Conservation (phyloP, 2,113 vertebrate genomes). For the Entelurus aequoreus region DNA sequence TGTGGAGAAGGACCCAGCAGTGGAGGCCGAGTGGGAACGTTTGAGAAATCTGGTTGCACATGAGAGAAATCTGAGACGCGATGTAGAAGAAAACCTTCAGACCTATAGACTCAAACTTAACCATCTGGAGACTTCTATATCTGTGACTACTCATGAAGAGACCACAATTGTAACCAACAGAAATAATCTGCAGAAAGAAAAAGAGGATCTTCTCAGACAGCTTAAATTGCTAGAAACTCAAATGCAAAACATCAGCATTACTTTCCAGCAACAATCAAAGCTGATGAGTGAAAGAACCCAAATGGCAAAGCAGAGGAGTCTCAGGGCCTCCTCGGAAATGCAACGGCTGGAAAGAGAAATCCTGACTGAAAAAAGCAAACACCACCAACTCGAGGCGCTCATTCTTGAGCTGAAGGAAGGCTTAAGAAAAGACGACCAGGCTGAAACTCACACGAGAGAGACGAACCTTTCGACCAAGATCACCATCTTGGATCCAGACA, state of each 20-base stretch:
- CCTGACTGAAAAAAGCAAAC: conserved; percentile 82
- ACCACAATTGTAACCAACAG: conserved; percentile 61
- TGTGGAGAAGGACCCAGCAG: conserved; percentile 84
- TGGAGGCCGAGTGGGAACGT: conserved; percentile 80
- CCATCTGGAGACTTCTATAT: conserved; percentile 71
- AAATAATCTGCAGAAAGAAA: conserved; percentile 73
- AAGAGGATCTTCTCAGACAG: conserved; percentile 70
- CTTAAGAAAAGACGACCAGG: conserved; percentile 75
- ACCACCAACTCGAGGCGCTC: conserved; percentile 78
- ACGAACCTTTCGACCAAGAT: conserved; percentile 90
- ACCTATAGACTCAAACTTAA: conserved; percentile 70
- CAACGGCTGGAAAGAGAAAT: conserved; percentile 80
- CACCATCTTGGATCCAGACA: conserved; percentile 90
- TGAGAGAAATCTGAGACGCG: conserved; percentile 74
- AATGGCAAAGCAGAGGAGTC: conserved; percentile 74
- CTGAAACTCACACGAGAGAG: conserved; percentile 83
- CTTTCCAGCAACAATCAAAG: conserved; percentile 80
- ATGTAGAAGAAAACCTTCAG: conserved; percentile 74
- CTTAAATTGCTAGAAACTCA: conserved; percentile 76
- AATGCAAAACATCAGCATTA: conserved; percentile 73
- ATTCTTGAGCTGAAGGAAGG: conserved; percentile 75
- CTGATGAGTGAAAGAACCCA: conserved; percentile 78
- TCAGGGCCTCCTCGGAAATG: conserved; percentile 75
- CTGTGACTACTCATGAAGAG: conserved; percentile 76
- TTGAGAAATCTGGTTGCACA: conserved; percentile 76